Conservation (phyloP, 1,140 invertebrate genomes). For the Leucophenga varia region DNA sequence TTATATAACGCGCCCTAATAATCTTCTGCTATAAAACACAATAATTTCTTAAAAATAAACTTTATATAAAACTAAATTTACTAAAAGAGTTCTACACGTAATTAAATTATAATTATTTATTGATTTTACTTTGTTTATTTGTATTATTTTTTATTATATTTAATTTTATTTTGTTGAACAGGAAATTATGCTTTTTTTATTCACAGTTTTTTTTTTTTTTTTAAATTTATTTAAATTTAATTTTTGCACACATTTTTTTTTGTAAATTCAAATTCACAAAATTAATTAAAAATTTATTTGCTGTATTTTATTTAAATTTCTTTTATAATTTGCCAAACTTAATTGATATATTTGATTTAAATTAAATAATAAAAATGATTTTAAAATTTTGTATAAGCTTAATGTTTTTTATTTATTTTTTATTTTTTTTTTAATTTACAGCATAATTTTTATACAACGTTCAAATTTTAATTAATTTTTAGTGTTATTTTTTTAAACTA, state of each 20-base stretch:
- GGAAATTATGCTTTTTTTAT: background rate
- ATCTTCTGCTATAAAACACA: constrained; percentile 5
- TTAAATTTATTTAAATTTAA: constrained; percentile 25
- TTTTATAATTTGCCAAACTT: too few relatives aligned
- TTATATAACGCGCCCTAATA: constrained; percentile 17
- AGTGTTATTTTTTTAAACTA: too few relatives aligned
- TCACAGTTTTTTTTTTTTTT: constrained; percentile 16
- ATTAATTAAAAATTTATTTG: constrained; percentile 22
- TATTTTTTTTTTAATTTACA: constrained; percentile 25
- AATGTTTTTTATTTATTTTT: constrained; percentile 14
- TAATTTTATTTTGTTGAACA: constrained; percentile 21
- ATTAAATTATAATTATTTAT: constrained; percentile 19
- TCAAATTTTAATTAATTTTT: too few relatives aligned
- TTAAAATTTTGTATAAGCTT: too few relatives aligned
- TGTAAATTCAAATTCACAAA: constrained; percentile 20
- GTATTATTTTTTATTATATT: constrained; percentile 8
- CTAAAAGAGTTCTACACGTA: constrained; percentile 15
- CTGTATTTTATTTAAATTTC: constrained; percentile 16
- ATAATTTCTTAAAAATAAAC: constrained; percentile 2
- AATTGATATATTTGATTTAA: too few relatives aligned
- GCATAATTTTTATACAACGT: too few relatives aligned
- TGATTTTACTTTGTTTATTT: constrained; percentile 22
- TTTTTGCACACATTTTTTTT: constrained; percentile 24
- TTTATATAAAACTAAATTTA: background rate
- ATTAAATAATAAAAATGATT: too few relatives aligned